Base-by-base conservation (phyloP, 2,113 vertebrate genomes). In the Elephantulus edwardii region DNA sequence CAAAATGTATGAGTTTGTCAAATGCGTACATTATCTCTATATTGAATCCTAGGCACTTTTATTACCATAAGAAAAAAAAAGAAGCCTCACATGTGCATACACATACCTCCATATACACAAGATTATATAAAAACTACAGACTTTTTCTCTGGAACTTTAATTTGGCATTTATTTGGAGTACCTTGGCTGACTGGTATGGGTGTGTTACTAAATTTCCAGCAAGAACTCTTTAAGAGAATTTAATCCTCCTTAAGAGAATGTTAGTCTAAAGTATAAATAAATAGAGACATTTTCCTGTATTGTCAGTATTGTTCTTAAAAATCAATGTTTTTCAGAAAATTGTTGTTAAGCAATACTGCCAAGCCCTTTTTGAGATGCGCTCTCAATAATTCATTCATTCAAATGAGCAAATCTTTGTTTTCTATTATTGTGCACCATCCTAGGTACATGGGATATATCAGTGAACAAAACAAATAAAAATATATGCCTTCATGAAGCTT, bases 21-120 rank as follows among this genome's bases (percentile, higher is more conserved):
- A 58, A 6, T 75, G 7, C 74, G 28, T 80, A 26, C 10, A 75
- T 91, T 84, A 88, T 75, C 13, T 75, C 30, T 79, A 80, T 35
- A 75, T 91, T 56, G 88, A 91, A 88, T 79, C 74, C n/a, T 30
- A 72, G 66, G 42, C n/a, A 16, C 6, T 74, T 11, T 24, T 42
- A 70, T 30, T 84, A 14, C 33, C 13, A 48, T 86, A 60, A 35
- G 81, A 86, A 70, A 46, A 91, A 91, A 78, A 91, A 88, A 77
- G 52, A 82, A 52, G 38, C 22, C 74, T 74, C 26, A 17, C 14
- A 17, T 64, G 24, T 54, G 42, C 33, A 35, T 26, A 68, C n/a
- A 48, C 28, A 35, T 17, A 76, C 33, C 26, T 56, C n/a, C 17
- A 33, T 58, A 48, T 24, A 26, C 6, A 86, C 14, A 72, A 82